Percentiles rank a stretch among this genome's conserved stretches.
phyloP scores from a whole-genome alignment of 2,888 invertebrate genomes.

The Tenthredo scrophulariae region DNA sequence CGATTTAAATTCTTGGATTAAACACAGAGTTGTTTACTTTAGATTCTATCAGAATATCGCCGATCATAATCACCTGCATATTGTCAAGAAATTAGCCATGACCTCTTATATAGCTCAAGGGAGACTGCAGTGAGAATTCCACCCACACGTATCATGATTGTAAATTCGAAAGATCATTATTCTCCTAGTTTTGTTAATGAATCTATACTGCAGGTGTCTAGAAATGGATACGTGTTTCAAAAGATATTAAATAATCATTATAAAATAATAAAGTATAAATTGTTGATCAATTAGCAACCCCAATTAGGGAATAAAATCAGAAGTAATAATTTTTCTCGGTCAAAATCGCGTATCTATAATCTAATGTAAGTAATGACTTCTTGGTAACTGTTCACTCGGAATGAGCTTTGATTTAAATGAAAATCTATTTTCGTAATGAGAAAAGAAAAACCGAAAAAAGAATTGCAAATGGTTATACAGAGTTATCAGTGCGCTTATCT shows the following conservation, averaged over 20 bases:
- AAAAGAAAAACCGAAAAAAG: background rate
- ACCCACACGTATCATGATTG: background rate
- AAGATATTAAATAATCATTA: background rate
- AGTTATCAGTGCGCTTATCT: background rate
- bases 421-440: background rate
- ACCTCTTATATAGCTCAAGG: conserved; percentile 37
- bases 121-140: background rate
- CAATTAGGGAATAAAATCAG: background rate
- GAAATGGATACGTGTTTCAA: background rate
- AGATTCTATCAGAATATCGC: background rate
- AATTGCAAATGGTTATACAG: background rate
- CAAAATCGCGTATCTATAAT: background rate
- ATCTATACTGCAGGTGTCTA: background rate
- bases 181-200: background rate
- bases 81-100: conserved; percentile 32
- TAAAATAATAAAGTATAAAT: background rate
- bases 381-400: background rate
- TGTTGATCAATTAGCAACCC: background rate
- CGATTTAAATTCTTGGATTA: background rate
- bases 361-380: background rate
- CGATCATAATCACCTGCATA: background rate
- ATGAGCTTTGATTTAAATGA: background rate
- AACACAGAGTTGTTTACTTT: background rate
- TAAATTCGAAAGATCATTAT: background rate
- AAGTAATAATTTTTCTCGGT: background rate